Conservation (phyloP, 2,113 vertebrate species). For the Lota lota region DNA sequence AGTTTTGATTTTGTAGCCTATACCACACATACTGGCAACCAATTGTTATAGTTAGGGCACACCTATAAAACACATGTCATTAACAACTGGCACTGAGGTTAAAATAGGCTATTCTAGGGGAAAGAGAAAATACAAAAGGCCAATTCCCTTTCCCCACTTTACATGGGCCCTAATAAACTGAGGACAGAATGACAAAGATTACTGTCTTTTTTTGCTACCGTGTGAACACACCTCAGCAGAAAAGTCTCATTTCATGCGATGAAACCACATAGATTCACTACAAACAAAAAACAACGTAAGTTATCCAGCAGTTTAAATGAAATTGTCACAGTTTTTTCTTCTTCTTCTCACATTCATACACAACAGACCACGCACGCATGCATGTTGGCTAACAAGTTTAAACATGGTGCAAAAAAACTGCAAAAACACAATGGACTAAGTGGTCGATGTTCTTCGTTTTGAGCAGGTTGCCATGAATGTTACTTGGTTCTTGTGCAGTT, state of each 20-base stretch:
- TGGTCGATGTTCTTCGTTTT: constrained; percentile 16
- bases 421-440: no score
- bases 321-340: constrained; percentile 48
- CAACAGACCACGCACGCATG: constrained; percentile 56
- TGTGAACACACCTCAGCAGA: constrained; percentile 42
- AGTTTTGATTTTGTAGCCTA: constrained; percentile 49
- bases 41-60: constrained; percentile 26
- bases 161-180: constrained; percentile 27
- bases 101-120: constrained; percentile 21
- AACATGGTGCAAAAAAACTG: constrained; percentile 35
- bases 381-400: constrained; percentile 37
- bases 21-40: constrained; percentile 47
- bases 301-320: constrained; percentile 5
- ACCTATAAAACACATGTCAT: constrained; percentile 48
- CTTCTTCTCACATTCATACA: constrained; percentile 51
- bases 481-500: constrained; percentile 42
- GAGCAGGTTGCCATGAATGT: constrained; percentile 23
- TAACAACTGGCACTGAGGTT: constrained; percentile 37
- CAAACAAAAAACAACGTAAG: constrained; percentile 4
- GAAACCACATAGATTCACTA: constrained; percentile 30
- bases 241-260: constrained; percentile 61
- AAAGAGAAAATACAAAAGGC: constrained; percentile 37
- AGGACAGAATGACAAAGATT: constrained; percentile 30
- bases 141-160: constrained; percentile 29
- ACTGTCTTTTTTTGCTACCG: constrained; percentile 17